These are phyloP conservation scores for Eretmocerus hayati DNA, from an alignment of 2,888 invertebrate species.

Conservation along the genomic window DNA sequence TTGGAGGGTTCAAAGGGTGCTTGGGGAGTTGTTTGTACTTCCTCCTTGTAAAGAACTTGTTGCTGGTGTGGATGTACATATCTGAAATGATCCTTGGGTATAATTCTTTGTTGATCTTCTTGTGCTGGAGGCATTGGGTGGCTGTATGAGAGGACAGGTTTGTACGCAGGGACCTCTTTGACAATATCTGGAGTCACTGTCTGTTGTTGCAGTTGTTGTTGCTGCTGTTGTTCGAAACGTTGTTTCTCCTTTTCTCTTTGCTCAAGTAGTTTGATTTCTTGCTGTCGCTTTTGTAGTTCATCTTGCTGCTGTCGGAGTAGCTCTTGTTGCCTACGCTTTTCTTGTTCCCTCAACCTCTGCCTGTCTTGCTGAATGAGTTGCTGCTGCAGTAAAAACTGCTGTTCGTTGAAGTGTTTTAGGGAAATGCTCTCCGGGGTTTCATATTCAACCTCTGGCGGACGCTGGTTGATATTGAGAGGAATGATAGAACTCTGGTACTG, in stretches of 20 bases:
- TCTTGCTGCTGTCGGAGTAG: constrained; percentile 32
- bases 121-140: too few species aligned
- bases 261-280: constrained; percentile 31
- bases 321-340: constrained; percentile 35
- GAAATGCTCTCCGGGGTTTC: constrained; percentile 43
- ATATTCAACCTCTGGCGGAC: constrained; percentile 29
- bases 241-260: constrained; percentile 28
- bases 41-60: constrained; percentile 2
- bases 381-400: constrained; percentile 40
- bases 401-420: constrained; percentile 42
- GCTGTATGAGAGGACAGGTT: constrained; percentile 1
- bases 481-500: constrained; percentile 31
- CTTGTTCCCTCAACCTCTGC: constrained; percentile 36
- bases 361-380: constrained; percentile 41
- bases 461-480: constrained; percentile 31
- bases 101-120: not conserved
- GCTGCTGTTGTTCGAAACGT: constrained; percentile 7
- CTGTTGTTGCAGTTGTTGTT: too few species aligned
- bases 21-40: constrained; percentile 10
- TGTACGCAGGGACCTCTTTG: constrained; percentile 7
- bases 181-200: constrained; percentile 13
- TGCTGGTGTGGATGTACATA: constrained; percentile 8
- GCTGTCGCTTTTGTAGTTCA: constrained; percentile 32
- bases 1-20: constrained; percentile 18
- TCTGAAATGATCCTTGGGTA: constrained; percentile 15